Base-by-base conservation (phyloP, 2,888 invertebrate species). In the Trypoxylon attenuatum region DNA sequence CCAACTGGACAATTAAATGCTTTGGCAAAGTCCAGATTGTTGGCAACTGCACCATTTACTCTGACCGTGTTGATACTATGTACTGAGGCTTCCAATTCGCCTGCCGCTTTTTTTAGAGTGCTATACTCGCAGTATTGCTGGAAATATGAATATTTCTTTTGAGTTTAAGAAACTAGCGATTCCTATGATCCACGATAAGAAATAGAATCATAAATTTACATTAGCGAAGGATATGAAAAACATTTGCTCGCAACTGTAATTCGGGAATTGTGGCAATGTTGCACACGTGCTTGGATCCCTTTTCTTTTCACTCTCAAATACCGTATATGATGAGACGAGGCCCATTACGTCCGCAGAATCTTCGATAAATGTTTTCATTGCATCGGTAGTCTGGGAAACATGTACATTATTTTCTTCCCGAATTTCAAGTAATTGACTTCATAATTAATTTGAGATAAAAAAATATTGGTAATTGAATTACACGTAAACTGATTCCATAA, bases 151-250 rank as follows among this genome's bases (percentile, higher is more conserved):
- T 2, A 33, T 13, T 10, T 3, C 10, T 3, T n/a, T n/a, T n/a
- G n/a, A n/a, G n/a, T n/a, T n/a, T n/a, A n/a, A n/a, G n/a, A n/a
- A n/a, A n/a, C n/a, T n/a, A 33, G 3, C 13, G 13, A 5, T 13
- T 10, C 3, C 33, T 33, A 33, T 33, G 4, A 4, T 33, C 10
- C 3, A 10, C 2, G 2, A 15, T 2, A 33, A 5, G 5, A 33
- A 33, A 13, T 10, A 4, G 3, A 33, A 33, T 33, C 13, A 4
- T 33, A 10, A 5, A 33, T 10, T 33, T 13, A 46, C 45, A 13
- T 46, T 46, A 16, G 25, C 45, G 25, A 25, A 46, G 2, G 45
- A 23, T 2, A 46, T n/a, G 45, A 23, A 46, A 15, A 46, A 46
- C 18, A 46, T 13, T 25, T 46, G n/a, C 6, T 46, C 45, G 25